A percentile compares a stretch with the other conserved stretches of the same genome.
phyloP scores from a whole-genome alignment of 2,888 invertebrate genomes.

The Timema podura region DNA sequence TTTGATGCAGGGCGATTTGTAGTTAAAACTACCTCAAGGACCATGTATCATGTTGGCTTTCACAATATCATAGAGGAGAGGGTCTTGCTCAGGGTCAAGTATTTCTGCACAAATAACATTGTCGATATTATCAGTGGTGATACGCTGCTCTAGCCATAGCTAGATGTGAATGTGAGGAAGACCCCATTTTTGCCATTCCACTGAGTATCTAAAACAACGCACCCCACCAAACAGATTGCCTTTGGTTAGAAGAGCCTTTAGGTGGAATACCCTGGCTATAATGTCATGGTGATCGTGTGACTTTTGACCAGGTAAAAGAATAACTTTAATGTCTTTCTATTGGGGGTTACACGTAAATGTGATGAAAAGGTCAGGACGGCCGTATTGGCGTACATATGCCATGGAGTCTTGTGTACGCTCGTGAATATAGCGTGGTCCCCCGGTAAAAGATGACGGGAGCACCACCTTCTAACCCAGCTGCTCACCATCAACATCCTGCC shows the following conservation, averaged over 20 bases:
- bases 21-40: constrained; percentile 40
- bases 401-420: constrained; percentile 41
- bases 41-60: constrained; percentile 38
- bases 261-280: constrained; percentile 36
- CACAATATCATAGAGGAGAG: constrained; percentile 27
- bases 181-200: constrained; percentile 39
- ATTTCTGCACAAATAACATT: constrained; percentile 39
- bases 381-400: constrained; percentile 40
- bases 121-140: constrained; percentile 37
- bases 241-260: constrained; percentile 35
- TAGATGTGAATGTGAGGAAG: constrained; percentile 38
- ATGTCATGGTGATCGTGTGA: constrained; percentile 36
- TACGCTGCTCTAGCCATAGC: constrained; percentile 35
- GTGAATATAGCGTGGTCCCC: constrained; percentile 43
- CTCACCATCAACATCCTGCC: too few relatives aligned
- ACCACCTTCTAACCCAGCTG: too few relatives aligned
- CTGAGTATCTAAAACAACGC: not conserved
- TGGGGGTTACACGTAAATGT: constrained; percentile 41
- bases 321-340: constrained; percentile 38
- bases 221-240: constrained; percentile 33
- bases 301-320: constrained; percentile 32
- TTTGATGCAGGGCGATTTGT: constrained; percentile 42
- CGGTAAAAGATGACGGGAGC: too few relatives aligned
- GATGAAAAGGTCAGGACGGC: constrained; percentile 41
- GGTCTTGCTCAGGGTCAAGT: too few relatives aligned